Percentiles rank a stretch among this genome's conserved stretches.
Conservation (phyloP, 2,797 vertebrate species). For the Novumbra hubbsi region DNA sequence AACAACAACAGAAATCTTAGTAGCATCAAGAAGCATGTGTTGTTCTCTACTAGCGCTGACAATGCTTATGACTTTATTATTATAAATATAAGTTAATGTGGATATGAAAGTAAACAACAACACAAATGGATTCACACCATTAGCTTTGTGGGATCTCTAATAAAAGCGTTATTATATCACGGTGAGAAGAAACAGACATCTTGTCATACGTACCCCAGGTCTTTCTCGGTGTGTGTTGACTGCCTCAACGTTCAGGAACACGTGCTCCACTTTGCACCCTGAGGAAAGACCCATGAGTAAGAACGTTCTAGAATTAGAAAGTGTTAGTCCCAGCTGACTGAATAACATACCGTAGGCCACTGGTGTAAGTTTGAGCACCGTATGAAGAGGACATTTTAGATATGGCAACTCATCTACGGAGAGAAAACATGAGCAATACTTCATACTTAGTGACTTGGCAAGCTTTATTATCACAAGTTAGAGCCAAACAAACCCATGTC, state of each 20-base stretch:
- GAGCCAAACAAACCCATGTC: constrained; percentile 8
- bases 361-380: constrained; percentile 86
- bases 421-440: constrained; percentile 4
- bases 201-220: constrained; percentile 62
- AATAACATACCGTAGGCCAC: constrained; percentile 76
- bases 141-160: background rate
- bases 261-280: constrained; percentile 76
- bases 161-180: background rate
- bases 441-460: background rate
- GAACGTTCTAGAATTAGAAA: background rate
- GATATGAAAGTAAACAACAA: constrained; percentile 11
- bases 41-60: too few relatives aligned
- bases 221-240: constrained; percentile 79
- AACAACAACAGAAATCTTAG: constrained; percentile 9
- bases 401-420: constrained; percentile 81
- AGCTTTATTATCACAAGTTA: background rate
- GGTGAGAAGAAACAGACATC: background rate
- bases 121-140: background rate
- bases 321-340: background rate
- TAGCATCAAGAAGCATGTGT: too few relatives aligned
- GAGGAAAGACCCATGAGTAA: constrained; percentile 6
- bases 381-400: constrained; percentile 84
- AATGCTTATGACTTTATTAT: too few relatives aligned
- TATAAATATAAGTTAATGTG: too few relatives aligned
- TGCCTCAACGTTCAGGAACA: constrained; percentile 75